These are phyloP conservation scores for Serilophus lunatus DNA, from an alignment of 2,113 vertebrate genomes.

Conservation along the genomic window DNA sequence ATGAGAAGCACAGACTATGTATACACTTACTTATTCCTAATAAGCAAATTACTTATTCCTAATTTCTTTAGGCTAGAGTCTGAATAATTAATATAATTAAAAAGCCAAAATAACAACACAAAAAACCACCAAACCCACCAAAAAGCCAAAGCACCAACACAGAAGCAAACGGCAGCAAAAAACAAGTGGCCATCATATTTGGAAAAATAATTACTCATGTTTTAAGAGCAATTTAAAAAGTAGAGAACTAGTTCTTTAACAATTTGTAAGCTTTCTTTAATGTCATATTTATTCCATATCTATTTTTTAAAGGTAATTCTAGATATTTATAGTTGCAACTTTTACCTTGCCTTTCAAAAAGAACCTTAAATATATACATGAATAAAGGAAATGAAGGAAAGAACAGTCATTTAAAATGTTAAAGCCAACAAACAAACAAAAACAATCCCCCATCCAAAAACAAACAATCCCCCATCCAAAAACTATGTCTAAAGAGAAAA, in stretches of 20 bases:
- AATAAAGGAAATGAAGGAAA: background rate
- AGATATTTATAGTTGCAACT: background rate
- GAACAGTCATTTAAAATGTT: background rate
- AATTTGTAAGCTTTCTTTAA: background rate
- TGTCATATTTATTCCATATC: background rate
- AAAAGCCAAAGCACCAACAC: background rate
- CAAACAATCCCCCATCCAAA: background rate
- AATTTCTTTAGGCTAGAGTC: background rate
- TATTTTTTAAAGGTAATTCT: background rate
- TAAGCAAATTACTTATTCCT: background rate
- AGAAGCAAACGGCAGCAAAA: background rate
- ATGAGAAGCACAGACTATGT: background rate
- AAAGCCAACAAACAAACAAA: background rate
- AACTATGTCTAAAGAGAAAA: background rate
- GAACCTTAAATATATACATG: fast-evolving
- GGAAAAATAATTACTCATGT: background rate
- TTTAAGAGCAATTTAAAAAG: background rate
- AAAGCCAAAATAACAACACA: background rate
- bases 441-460: no score
- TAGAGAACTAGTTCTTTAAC: background rate
- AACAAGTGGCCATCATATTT: background rate
- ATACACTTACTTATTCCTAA: no score
- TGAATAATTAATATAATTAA: background rate
- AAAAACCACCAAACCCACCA: no score
- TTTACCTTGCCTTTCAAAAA: background rate